A percentile compares a stretch with the other conserved stretches of the same genome.
These are phyloP conservation scores for Puma concolor DNA, from an alignment of 2,113 vertebrate species.

Conservation along the genomic window DNA sequence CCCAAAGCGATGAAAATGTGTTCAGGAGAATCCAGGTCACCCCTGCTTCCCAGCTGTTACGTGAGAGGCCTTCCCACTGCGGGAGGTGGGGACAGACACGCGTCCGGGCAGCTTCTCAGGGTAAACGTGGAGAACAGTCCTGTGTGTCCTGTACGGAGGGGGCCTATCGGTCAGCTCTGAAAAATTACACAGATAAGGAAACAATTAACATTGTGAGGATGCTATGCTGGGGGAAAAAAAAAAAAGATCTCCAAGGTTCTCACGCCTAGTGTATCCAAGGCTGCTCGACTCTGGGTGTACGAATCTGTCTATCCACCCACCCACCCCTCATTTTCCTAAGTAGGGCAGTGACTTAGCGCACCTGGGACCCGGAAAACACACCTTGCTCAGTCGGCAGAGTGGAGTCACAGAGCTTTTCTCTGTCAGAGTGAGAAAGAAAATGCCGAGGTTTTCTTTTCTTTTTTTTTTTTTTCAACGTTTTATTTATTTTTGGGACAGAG, in stretches of 20 bases:
- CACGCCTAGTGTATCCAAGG: rapidly evolving
- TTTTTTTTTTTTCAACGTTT: too few relatives aligned
- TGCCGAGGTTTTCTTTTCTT: background rate
- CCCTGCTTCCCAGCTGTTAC: background rate
- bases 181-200: background rate
- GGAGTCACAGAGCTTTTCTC: background rate
- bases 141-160: rapidly evolving
- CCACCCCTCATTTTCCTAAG: rapidly evolving
- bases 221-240: background rate
- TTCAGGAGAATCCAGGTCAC: rapidly evolving
- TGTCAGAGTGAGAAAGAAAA: background rate
- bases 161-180: background rate
- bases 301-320: rapidly evolving
- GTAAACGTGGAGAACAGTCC: background rate
- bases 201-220: background rate
- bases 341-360: background rate
- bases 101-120: too few relatives aligned
- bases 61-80: rapidly evolving
- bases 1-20: background rate
- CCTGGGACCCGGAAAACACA: rapidly evolving
- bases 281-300: rapidly evolving
- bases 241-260: too few relatives aligned
- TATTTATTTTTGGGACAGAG: too few relatives aligned
- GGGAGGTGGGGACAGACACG: rapidly evolving
- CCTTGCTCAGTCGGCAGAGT: background rate